Conservation (phyloP, 2,797 vertebrate species). For the Pelochelys cantorii region DNA sequence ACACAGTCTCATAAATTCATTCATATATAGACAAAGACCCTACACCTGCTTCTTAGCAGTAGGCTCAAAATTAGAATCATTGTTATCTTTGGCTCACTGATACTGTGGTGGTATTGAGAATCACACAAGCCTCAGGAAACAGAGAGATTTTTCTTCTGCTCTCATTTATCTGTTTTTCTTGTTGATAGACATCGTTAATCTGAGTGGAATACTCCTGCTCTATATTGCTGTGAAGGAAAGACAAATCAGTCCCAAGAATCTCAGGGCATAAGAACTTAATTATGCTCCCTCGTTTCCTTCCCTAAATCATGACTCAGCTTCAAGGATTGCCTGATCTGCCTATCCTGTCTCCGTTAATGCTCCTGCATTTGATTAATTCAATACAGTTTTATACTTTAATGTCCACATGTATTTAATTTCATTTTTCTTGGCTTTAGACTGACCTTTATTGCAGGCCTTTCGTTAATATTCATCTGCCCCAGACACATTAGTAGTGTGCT, state of each 20-base stretch:
- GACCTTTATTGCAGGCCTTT: conserved; percentile 35
- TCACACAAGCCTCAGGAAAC: neutral
- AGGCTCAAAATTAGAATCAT: neutral
- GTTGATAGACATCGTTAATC: neutral
- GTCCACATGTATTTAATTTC: conserved; percentile 31
- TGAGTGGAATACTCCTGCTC: neutral
- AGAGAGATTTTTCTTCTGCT: neutral
- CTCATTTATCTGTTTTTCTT: neutral
- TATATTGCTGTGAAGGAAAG: fast-evolving
- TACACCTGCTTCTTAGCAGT: neutral
- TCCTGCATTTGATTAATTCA: neutral
- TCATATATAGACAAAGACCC: neutral
- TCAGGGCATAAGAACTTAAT: neutral
- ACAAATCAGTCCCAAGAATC: neutral
- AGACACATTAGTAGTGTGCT: conserved; percentile 13
- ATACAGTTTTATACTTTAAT: neutral
- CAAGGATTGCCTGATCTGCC: neutral
- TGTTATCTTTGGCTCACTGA: neutral
- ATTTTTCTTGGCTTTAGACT: conserved; percentile 43
- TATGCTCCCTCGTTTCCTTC: neutral
- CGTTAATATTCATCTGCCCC: conserved; percentile 40
- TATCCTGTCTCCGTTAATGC: neutral
- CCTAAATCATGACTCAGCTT: neutral
- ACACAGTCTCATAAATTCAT: neutral
- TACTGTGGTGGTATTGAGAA: no score